Conservation (phyloP, 1,140 invertebrate genomes). For the Gerris buenoi region DNA sequence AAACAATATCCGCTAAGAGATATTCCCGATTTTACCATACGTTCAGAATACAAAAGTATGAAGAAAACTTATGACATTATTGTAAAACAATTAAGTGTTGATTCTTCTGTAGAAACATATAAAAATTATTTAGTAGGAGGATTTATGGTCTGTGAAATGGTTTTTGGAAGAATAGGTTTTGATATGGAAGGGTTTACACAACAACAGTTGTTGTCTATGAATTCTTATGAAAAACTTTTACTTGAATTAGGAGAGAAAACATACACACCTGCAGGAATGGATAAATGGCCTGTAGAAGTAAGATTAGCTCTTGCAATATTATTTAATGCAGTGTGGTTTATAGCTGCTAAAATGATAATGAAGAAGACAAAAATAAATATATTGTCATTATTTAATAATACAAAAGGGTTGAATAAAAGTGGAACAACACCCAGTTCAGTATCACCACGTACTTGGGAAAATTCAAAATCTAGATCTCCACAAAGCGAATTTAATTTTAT, state of each 20-base stretch:
- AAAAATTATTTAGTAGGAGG: background rate
- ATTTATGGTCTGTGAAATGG: background rate
- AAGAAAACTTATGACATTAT: background rate
- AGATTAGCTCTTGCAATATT: background rate
- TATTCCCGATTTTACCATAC: background rate
- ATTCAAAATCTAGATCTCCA: background rate
- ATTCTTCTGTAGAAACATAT: background rate
- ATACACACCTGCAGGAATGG: background rate
- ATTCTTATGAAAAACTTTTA: background rate
- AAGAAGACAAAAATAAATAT: background rate
- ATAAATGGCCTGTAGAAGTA: background rate
- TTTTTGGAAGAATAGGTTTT: background rate
- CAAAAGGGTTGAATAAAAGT: background rate
- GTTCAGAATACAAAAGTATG: background rate
- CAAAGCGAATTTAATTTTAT: background rate
- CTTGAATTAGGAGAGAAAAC: background rate
- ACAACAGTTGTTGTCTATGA: background rate
- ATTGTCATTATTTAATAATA: background rate
- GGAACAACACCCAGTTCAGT: background rate
- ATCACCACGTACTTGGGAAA: background rate
- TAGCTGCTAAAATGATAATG: background rate
- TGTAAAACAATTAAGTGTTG: background rate
- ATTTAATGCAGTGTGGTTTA: background rate
- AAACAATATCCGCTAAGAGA: background rate
- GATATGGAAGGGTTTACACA: background rate